Evolutionary conservation across 2,888 invertebrate genomes (phyloP), one percentile per base, ranked within the genome.

Genomic region (Parnassius apollo): DNA sequence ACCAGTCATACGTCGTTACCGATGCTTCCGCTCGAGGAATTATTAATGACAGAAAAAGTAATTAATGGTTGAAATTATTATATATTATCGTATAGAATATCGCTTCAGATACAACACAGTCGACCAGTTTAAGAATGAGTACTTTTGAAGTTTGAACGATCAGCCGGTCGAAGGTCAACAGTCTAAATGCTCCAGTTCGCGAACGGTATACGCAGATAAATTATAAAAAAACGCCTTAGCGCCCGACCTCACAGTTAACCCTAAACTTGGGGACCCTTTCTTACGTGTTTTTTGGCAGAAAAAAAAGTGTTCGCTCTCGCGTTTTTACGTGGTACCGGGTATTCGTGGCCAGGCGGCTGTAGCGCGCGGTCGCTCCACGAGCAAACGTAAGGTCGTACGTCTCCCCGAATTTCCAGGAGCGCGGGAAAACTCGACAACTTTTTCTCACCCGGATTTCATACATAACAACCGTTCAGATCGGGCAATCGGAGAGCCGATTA

Each of bases 341-440:
- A 91, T 88, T 91, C 88, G 86, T 83, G 75, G 83, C 83, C 85
- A 76, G 74, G 80, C 87, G 86, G 84, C 83, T 85, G 88, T 77
- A 76, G 78, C 80, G 89, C 73, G 76, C 89, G 89, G 90, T 86
- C 91, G 88, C 80, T 75, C 77, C 71, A 73, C 73, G 68, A 77
- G 71, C 49, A 49, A 49, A 49, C 49, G 49, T 69, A 64, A 67
- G 78, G 80, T 65, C 64, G 68, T 62, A 69, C 71, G 74, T 76
- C 71, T 74, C 71, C 68, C 69, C 71, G 70, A 81, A 78, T 73
- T 76, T 77, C 76, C 83, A 78, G 82, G 80, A 86, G 82, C 88
- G 89, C 89, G 90, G 89, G 86, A 89, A 87, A 88, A 81, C 80
- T 82, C 82, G 77, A 78, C 71, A 71, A 77, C 70, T 68, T 74